These are phyloP conservation scores for Hemichromis elongatus DNA, from an alignment of 2,113 vertebrate species.

Conservation along the genomic window DNA sequence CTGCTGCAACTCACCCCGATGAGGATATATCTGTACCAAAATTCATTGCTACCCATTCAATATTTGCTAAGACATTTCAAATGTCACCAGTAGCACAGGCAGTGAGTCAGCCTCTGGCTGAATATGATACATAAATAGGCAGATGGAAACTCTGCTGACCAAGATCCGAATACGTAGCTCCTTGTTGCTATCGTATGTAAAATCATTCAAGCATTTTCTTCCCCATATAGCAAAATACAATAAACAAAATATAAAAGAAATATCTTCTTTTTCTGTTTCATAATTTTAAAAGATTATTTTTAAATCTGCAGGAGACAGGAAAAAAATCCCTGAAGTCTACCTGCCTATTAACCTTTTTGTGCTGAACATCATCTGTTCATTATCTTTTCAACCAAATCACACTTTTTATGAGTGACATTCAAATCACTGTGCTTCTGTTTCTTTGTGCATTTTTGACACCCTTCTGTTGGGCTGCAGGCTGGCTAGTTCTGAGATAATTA, in stretches of 20 bases:
- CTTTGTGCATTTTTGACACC: background rate
- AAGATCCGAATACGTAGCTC: background rate
- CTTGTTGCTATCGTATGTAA: background rate
- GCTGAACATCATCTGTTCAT: background rate
- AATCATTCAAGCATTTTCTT: background rate
- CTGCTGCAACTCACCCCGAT: background rate
- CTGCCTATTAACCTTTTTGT: background rate
- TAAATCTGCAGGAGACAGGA: background rate
- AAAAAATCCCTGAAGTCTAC: background rate
- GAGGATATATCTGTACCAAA: background rate
- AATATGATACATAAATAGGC: background rate
- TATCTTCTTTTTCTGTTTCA: background rate
- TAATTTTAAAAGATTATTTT: background rate
- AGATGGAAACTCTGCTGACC: background rate
- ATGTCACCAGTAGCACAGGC: background rate
- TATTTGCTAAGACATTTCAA: background rate
- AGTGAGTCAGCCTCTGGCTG: background rate
- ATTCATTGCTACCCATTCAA: background rate
- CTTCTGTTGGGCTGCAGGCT: background rate
- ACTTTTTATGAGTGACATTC: background rate
- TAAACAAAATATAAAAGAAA: background rate
- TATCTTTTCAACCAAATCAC: background rate
- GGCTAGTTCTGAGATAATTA: conserved; percentile 37
- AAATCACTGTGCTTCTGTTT: background rate
- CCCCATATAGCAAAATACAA: background rate